A percentile compares a stretch with the other conserved stretches of the same genome.
Evolutionary conservation across 2,113 vertebrate genomes (phyloP).

Genomic region (Verasper variegatus): DNA sequence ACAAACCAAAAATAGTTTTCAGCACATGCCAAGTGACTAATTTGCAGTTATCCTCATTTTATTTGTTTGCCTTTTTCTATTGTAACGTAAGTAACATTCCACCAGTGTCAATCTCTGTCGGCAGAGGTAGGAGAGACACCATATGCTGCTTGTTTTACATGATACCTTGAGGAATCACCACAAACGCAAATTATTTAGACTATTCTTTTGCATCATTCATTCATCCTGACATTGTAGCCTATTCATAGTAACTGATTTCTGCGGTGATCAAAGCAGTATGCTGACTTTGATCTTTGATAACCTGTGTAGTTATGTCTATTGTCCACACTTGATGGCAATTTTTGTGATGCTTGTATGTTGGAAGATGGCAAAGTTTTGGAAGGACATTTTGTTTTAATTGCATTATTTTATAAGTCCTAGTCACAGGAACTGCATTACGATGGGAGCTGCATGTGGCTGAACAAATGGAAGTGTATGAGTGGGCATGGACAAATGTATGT

Average conservation of each 20-base stretch:
- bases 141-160: not conserved
- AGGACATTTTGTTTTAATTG: too few species aligned
- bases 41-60: constrained; percentile 6
- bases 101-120: not conserved
- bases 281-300: not conserved
- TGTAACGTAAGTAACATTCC: not conserved
- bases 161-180: not conserved
- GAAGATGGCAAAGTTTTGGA: too few species aligned
- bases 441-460: too few species aligned
- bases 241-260: not conserved
- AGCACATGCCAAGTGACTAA: not conserved
- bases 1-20: too few species aligned
- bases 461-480: too few species aligned
- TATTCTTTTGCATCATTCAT: not conserved
- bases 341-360: too few species aligned
- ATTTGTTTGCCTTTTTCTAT: not conserved
- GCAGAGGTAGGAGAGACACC: not conserved
- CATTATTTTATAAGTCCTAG: too few species aligned
- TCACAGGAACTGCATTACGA: too few species aligned
- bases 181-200: too few species aligned
- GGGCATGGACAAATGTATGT: not conserved
- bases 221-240: not conserved
- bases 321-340: too few species aligned
- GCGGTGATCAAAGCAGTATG: not conserved
- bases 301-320: not conserved